Base-by-base conservation (phyloP, 1,140 invertebrate species). In the Trichoplusia ni region DNA sequence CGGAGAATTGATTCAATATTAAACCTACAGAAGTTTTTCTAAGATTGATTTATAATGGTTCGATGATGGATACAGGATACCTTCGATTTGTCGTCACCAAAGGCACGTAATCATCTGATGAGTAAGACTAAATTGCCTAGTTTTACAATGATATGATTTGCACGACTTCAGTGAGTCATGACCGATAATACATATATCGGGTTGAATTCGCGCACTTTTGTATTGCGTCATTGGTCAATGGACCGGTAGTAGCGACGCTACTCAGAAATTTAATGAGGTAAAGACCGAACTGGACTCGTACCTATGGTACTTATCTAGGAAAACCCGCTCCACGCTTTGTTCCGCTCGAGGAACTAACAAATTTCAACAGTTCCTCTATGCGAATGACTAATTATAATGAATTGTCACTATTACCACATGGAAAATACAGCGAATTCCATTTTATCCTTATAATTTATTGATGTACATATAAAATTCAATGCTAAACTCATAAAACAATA, bases 151-250 rank as follows among this genome's bases (percentile, higher is more conserved):
- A 56, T 23, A 25, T 44, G 14, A 58, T 58, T 58, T 42, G 14
- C 59, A 68, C 73, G 75, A 81, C 84, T 73, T 74, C 54, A 67
- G 71, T 89, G 85, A 85, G 71, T 89, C 86, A 87, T 80, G 61
- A 60, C 42, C 27, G 56, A 60, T 46, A 35, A 40, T 18, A 1
- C 7, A 23, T 64, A 47, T 54, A 66, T 61, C 42, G 64, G 59
- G 71, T 72, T 69, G 75, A 72, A 77, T 89, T 89, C 86, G 86
- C 86, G 86, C 86, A 89, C 67, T 86, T 86, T 88, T 86, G 69
- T 78, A 71, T 76, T 75, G 68, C 82, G 78, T 79, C 82, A 82
- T 83, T 83, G 77, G 80, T 73, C 73, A 69, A 58, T 60, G 23
- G 67, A 72, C 79, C 75, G 80, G 71, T 80, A 74, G 67, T 67